Conservation (phyloP, 2,888 invertebrate species). For the Adineta ricciae region DNA sequence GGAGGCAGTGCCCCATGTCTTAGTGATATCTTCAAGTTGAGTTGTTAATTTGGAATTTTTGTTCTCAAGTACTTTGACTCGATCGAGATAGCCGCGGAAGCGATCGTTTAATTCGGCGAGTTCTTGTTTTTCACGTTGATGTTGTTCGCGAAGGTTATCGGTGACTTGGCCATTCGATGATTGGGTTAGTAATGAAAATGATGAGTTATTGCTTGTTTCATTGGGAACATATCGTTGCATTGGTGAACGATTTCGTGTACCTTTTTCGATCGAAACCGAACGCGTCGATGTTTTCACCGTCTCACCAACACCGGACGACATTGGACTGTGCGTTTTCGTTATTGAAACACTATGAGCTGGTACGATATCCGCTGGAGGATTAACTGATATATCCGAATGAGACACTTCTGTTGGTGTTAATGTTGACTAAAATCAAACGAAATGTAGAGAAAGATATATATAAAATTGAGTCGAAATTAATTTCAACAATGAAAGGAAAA, state of each 20-base stretch:
- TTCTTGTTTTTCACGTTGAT: conserved; percentile 31
- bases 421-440: background rate
- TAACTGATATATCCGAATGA: background rate
- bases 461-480: background rate
- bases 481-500: background rate
- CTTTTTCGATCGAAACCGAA: background rate
- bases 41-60: conserved; percentile 30
- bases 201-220: background rate
- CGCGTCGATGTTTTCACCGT: background rate
- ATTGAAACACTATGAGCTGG: background rate
- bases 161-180: background rate
- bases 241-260: background rate
- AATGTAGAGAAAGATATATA: background rate
- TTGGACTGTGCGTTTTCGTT: background rate
- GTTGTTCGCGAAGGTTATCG: conserved; percentile 8
- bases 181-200: background rate
- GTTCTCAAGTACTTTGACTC: conserved; percentile 31
- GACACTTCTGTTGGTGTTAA: background rate
- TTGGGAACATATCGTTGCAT: background rate
- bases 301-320: background rate
- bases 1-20: conserved; percentile 29
- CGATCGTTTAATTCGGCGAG: conserved; percentile 30
- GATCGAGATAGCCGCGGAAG: conserved; percentile 31
- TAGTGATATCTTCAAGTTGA: conserved; percentile 30
- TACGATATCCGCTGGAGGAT: background rate